phyloP scores from a whole-genome alignment of 2,888 invertebrate species.

The Drosophila yooni region DNA sequence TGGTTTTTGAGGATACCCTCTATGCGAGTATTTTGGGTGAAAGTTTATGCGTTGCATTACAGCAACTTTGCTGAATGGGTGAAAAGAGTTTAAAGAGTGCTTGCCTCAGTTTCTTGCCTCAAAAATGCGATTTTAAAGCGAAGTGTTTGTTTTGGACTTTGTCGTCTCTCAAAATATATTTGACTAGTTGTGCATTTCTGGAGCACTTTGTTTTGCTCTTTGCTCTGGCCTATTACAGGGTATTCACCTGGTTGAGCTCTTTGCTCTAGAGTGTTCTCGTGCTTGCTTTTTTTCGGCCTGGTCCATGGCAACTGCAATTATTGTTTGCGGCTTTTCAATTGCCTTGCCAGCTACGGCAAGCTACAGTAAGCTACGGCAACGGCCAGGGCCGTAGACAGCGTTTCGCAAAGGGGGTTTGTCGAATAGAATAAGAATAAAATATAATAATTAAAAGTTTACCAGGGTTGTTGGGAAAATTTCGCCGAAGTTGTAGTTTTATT shows the following conservation, averaged over 20 bases:
- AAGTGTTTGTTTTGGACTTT: neutral
- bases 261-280: neutral
- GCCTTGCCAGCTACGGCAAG: slow-evolving; percentile 45
- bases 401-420: neutral
- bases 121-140: neutral
- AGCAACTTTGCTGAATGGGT: neutral
- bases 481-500: neutral
- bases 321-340: slow-evolving; percentile 80
- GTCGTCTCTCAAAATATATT: neutral
- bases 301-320: slow-evolving; percentile 70
- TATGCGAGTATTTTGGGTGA: neutral
- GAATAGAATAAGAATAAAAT: neutral
- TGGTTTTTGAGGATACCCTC: slow-evolving; percentile 53
- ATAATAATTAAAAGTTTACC: neutral
- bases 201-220: neutral
- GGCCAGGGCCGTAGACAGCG: neutral
- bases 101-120: neutral
- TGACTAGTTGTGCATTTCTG: neutral
- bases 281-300: slow-evolving; percentile 35
- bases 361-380: neutral
- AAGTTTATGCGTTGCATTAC: neutral
- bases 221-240: slow-evolving; percentile 10
- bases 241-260: slow-evolving; percentile 10
- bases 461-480: neutral
- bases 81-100: neutral